phyloP scores from a whole-genome alignment of 2,888 invertebrate genomes.

The Onchidella celtica region DNA sequence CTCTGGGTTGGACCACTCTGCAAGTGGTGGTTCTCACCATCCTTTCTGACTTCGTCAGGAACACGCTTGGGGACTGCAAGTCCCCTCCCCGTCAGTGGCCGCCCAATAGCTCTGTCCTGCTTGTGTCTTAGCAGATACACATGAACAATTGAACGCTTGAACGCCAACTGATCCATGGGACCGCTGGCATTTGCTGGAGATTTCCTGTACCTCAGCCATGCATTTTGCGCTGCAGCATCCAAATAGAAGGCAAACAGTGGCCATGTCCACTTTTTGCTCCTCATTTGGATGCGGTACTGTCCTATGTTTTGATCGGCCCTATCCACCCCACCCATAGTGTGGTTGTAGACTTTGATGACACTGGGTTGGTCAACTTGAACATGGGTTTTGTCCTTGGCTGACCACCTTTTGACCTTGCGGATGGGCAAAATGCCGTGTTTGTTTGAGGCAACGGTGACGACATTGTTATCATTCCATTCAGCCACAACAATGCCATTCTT shows the following conservation, averaged over 20 bases:
- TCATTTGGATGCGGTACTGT: neutral
- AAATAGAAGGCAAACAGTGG: neutral
- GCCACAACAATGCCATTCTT: neutral
- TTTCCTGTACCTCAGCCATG: slow-evolving; percentile 9
- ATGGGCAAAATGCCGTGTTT: slow-evolving; percentile 9
- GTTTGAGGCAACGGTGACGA: slow-evolving; percentile 20
- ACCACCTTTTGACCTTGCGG: slow-evolving; percentile 7
- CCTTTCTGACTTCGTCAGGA: neutral
- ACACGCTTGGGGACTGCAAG: neutral
- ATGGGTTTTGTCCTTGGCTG: neutral
- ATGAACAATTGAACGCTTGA: neutral
- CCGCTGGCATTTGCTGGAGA: neutral
- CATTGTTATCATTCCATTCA: slow-evolving; percentile 30
- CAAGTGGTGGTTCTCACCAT: neutral
- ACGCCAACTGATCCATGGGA: neutral
- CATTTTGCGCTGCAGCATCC: neutral
- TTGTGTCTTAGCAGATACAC: neutral
- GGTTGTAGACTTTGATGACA: slow-evolving; percentile 7
- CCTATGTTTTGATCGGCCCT: slow-evolving; percentile 18
- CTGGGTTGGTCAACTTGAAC: neutral
- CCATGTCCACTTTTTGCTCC: slow-evolving; percentile 33
- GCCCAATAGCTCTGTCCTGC: neutral
- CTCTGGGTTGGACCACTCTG: neutral
- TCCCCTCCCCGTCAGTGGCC: neutral
- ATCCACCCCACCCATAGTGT: neutral